Evolutionary conservation across 1,140 invertebrate species (phyloP), one percentile per base, ranked within the genome.

Genomic region (Cyclina sinensis): DNA sequence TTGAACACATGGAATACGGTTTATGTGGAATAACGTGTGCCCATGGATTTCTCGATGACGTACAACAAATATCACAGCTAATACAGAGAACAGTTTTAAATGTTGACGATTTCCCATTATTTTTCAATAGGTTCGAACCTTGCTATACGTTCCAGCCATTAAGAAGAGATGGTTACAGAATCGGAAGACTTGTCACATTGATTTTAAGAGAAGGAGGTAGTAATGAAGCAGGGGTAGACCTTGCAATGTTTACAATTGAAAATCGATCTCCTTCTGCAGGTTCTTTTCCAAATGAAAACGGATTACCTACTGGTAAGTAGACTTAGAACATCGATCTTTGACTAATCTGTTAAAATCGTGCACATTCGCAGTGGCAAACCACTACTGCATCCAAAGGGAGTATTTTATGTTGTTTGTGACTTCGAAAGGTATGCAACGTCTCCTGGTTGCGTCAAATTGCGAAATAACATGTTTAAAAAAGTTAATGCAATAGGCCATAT

Each of bases 11-110:
- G 5, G 32, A 73, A 27, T 27, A 39, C 39, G 68, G 68, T 18
- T 11, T 73, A 37, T 73, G 68, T 46, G 68, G 68, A 1, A 37
- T 73, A 14, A 73, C 68, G 4, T 73, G 68, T 46, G 68, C 68
- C 4, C 68, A 73, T 73, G 68, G n/a, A 24, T 16, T 73, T 4
- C 35, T 73, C 1, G 24, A 73, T 73, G 68, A 73, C 21, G 18
- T 73, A 1, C 4, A 12, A 73, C 37, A 18, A 12, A 73, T 37
- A 18, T 73, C 4, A 37, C 0, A n/a, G 30, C 32, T 39, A 16
- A 73, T 14, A 39, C 21, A 35, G 21, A 37, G 0, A 4, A 5
- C 12, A 37, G 21, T 16, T 5, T 7, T n/a, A 11, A 39, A 21
- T 7, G 35, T 37, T 14, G 12, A n/a, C n/a, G n/a, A n/a, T n/a